phyloP scores from a whole-genome alignment of 1,140 invertebrate species.

The Cylas formicarius region DNA sequence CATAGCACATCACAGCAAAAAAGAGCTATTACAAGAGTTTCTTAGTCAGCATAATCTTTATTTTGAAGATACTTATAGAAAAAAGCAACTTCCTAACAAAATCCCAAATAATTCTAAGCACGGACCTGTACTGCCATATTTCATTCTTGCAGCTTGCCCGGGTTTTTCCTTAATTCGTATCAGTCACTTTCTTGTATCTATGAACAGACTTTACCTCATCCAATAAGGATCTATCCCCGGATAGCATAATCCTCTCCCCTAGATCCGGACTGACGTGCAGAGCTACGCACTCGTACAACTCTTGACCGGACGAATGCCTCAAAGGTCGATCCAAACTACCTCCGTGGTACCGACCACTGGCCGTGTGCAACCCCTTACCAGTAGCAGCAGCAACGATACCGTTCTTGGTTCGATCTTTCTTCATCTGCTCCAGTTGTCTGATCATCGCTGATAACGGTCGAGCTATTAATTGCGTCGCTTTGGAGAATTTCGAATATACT shows the following conservation, averaged over 20 bases:
- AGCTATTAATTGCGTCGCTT: neutral
- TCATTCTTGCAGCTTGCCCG: no score
- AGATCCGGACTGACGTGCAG: slow-evolving; percentile 83
- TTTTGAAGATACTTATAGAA: no score
- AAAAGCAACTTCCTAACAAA: no score
- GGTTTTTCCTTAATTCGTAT: slow-evolving; percentile 30
- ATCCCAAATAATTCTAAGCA: no score
- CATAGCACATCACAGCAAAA: no score
- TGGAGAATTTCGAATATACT: slow-evolving; percentile 43
- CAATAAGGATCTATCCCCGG: slow-evolving; percentile 69
- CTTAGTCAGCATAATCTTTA: no score
- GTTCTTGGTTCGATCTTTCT: slow-evolving; percentile 62
- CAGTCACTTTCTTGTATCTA: neutral
- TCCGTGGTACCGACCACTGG: slow-evolving; percentile 11
- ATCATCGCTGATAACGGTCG: slow-evolving; percentile 56
- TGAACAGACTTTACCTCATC: slow-evolving; percentile 49
- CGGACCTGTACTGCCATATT: no score
- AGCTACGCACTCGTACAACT: slow-evolving; percentile 74
- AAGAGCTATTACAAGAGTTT: no score
- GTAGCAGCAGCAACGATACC: slow-evolving; percentile 43
- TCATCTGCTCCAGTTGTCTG: slow-evolving; percentile 67
- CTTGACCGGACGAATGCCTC: slow-evolving; percentile 23
- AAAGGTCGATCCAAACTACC: slow-evolving; percentile 13
- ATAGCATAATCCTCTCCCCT: slow-evolving; percentile 79
- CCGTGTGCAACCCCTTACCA: slow-evolving; percentile 37